phyloP scores from a whole-genome alignment of 64 coral and sea anemone species.

The Acropora tenuis region DNA sequence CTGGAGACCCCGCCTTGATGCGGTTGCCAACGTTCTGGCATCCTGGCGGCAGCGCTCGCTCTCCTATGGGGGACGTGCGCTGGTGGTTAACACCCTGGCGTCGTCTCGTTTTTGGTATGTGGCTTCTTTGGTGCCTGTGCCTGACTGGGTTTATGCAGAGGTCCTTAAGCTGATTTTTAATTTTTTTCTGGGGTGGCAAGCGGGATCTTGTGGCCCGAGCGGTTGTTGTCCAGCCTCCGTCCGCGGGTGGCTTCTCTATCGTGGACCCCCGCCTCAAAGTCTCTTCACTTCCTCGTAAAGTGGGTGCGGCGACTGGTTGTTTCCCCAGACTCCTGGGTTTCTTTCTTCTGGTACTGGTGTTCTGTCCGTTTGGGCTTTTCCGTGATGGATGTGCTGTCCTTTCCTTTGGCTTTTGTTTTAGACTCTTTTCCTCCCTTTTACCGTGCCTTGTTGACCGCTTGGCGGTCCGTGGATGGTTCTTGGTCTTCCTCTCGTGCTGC shows the following conservation, averaged over 20 bases:
- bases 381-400: background rate
- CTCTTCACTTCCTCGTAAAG: background rate
- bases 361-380: background rate
- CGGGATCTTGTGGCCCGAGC: background rate
- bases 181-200: slow-evolving; percentile 47
- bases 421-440: background rate
- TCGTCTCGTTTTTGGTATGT: slow-evolving; percentile 39
- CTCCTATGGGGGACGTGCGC: background rate
- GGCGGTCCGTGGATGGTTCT: background rate
- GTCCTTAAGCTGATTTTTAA: background rate
- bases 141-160: background rate
- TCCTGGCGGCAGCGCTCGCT: background rate
- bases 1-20: slow-evolving; percentile 2
- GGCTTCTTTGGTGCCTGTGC: background rate
- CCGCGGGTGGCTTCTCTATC: slow-evolving; percentile 6
- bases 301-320: background rate
- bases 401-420: background rate
- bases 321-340: background rate
- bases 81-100: slow-evolving; percentile 46
- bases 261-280: background rate
- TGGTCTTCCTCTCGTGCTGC: background rate
- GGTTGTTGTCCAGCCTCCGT: background rate
- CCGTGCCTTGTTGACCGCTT: background rate
- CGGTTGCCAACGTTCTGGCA: background rate
- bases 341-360: slow-evolving; percentile 7